Conservation (phyloP, 2,888 invertebrate species). For the Orthosia cruda region DNA sequence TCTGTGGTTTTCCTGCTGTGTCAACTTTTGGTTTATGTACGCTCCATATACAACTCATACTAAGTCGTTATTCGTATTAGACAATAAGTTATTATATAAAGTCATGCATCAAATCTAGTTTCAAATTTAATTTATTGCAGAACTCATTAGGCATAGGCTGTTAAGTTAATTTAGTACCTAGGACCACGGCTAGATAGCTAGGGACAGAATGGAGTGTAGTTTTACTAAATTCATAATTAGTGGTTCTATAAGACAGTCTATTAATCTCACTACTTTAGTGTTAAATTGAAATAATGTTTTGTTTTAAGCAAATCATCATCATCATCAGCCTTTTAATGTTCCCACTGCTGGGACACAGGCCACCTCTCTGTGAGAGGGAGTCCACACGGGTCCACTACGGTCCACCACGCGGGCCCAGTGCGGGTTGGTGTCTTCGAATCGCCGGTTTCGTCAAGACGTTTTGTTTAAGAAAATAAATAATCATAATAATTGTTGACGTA, state of each 20-base stretch:
- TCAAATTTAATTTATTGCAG: conserved; percentile 33
- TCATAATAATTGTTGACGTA: no score
- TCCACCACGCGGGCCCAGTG: no score
- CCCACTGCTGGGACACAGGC: no score
- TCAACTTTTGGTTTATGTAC: neutral
- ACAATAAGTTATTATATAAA: neutral
- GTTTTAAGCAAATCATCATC: no score
- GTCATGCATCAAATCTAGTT: conserved; percentile 15
- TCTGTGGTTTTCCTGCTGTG: neutral
- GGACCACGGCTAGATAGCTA: neutral
- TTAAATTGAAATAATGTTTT: no score
- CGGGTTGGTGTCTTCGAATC: no score
- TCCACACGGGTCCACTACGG: no score
- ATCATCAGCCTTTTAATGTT: no score
- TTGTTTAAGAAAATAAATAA: no score
- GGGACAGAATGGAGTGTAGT: neutral
- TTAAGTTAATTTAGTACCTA: neutral
- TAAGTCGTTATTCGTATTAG: neutral
- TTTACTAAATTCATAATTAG: no score
- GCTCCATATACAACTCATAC: neutral
- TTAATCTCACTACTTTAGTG: neutral
- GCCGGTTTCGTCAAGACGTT: no score
- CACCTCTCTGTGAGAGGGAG: no score
- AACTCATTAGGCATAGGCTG: conserved; percentile 29
- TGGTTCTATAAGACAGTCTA: neutral